A percentile compares a stretch with the other conserved stretches of the same genome.
These are phyloP conservation scores for Coelopa pilipes DNA, from an alignment of 2,888 invertebrate species.

Conservation along the genomic window DNA sequence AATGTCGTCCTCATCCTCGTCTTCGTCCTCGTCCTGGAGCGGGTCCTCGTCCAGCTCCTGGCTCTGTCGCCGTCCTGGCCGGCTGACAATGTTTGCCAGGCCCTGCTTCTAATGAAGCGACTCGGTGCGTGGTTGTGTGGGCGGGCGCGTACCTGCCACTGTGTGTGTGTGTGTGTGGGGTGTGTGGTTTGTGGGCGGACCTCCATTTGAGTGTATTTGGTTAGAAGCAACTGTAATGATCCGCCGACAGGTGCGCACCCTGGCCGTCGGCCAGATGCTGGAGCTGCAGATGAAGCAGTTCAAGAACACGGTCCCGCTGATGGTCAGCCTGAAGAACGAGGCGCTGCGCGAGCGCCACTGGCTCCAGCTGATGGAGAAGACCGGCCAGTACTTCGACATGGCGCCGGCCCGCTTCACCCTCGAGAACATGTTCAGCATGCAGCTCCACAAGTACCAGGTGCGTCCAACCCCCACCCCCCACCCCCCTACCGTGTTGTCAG, in stretches of 20 bases:
- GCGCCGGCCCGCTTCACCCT: conserved; percentile 88
- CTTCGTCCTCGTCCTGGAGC: not conserved
- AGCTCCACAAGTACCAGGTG: conserved; percentile 83
- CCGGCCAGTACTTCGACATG: conserved; percentile 86
- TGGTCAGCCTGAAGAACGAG: conserved; percentile 91
- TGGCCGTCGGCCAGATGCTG: conserved; percentile 75
- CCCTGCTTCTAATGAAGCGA: conserved; percentile 16
- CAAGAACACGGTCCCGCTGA: conserved; percentile 85
- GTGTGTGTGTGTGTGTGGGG: too few relatives aligned
- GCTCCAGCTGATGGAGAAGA: conserved; percentile 88
- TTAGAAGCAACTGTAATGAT: not conserved
- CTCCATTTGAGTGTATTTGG: not conserved
- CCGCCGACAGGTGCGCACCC: conserved; percentile 62
- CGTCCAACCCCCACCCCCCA: not conserved
- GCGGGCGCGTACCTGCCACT: not conserved
- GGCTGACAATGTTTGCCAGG: conserved; percentile 2
- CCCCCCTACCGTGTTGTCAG: too few relatives aligned
- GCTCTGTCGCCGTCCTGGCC: too few relatives aligned
- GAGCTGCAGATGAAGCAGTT: conserved; percentile 90
- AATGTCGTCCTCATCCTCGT: not conserved
- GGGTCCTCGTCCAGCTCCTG: too few relatives aligned
- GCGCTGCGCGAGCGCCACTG: conserved; percentile 91
- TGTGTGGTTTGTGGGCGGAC: not conserved
- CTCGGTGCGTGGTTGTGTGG: not conserved
- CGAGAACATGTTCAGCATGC: conserved; percentile 93